Base-by-base conservation (phyloP, 2,888 invertebrate genomes). In the Calliopum simillimum region DNA sequence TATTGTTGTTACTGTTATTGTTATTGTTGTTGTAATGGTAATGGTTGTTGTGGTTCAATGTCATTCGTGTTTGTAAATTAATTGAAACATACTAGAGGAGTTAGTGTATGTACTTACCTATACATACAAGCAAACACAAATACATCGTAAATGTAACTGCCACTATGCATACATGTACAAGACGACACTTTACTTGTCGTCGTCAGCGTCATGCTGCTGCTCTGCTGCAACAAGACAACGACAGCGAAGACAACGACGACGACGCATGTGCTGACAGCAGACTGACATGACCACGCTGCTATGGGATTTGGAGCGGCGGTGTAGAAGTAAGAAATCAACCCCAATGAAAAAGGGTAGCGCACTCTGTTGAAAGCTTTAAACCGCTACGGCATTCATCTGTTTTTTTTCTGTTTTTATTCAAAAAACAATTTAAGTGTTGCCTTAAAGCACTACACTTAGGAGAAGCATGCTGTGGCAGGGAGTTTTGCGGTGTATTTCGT, bases 31-130 rank as follows among this genome's bases (percentile, higher is more conserved):
- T 11, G 21, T 21, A 43, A 21, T n/a, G 33, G 13, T 19, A 33
- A n/a, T 41, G 51, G 6, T 64, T 51, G 49, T 51, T n/a, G 21
- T 2, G 55, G 43, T 65, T 65, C 55, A 65, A 65, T 65, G 65
- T 65, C 65, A 65, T 41, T 6, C 43, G 21, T 55, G 65, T 65
- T 65, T 55, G 44, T 55, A 21, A 43, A 41, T 21, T 65, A 65
- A 65, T 65, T 65, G 65, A 65, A 65, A 65, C 23, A 55, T 53
- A 43, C 33, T 33, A 33, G 33, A 33, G n/a, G n/a, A 33, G 33
- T 59, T 41, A 41, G 41, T 19, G 58, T 33, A 44, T 41, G 16
- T 21, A 21, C 21, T 44, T 21, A 41, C 43, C 19, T 16, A 59
- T 25, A 14, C 44, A 14, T 53, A 23, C 21, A 21, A 53, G 12